Evolutionary conservation across 2,797 vertebrate species (phyloP).

Genomic region (Galago senegalensis): DNA sequence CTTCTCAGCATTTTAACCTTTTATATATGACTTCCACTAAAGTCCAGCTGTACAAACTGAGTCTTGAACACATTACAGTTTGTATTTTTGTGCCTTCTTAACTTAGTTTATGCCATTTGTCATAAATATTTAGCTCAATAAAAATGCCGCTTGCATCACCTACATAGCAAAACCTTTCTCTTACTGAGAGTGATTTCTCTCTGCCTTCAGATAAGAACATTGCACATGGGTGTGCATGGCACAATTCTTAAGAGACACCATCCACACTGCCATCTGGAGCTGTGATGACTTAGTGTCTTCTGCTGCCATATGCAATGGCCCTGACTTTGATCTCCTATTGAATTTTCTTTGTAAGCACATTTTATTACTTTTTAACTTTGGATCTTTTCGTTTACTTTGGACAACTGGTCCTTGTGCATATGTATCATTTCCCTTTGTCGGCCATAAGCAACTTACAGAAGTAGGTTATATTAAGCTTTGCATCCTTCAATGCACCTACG

Average conservation of each 20-base stretch:
- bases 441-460: background rate
- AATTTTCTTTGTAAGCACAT: background rate
- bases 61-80: background rate
- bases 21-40: background rate
- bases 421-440: constrained; percentile 6
- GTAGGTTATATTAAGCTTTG: background rate
- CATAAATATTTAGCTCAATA: background rate
- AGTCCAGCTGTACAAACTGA: background rate
- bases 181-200: background rate
- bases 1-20: background rate
- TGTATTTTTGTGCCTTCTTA: background rate
- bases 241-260: background rate
- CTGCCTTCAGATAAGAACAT: background rate
- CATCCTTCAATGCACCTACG: background rate
- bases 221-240: background rate
- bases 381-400: background rate
- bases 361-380: constrained; percentile 12
- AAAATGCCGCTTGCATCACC: background rate
- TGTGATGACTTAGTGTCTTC: background rate
- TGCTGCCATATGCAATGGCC: background rate
- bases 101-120: background rate
- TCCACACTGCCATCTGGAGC: background rate
- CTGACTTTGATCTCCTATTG: background rate
- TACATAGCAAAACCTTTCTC: background rate
- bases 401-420: background rate